Base-by-base conservation (phyloP, 1,140 invertebrate genomes). In the Pogonomyrmex californicus region DNA sequence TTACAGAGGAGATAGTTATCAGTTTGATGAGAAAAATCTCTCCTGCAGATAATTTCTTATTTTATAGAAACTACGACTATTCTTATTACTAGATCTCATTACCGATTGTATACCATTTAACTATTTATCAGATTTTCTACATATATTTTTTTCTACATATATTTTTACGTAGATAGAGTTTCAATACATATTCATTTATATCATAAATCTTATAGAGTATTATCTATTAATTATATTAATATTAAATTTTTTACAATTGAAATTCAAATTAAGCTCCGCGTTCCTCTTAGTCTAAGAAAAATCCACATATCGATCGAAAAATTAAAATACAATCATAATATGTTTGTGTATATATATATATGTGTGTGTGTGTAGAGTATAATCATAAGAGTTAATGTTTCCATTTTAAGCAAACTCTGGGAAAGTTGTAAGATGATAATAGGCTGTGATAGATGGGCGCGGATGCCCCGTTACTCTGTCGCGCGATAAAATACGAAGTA, bases 21-120 rank as follows among this genome's bases (percentile, higher is more conserved):
- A 36, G 66, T 14, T n/a, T 68, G 17, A 56, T 33, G 36, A 56
- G 30, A 47, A 82, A 82, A 71, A 23, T 75, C n/a, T 17, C 17
- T 56, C n/a, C 30, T 33, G 65, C 14, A 44, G 23, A 30, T 68
- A 38, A 12, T 30, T 12, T 70, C 14, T 70, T 51, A 38, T 54
- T 60, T 68, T 30, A 5, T 54, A 36, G 4, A 47, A 65, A 65
- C n/a, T n/a, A n/a, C 10, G 17, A 12, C 4, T 23, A 23, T 23
- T 23, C 56, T 58, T 47, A 17, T 75, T 75, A 30, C 38, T 75
- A 75, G 54, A 23, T 75, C 54, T 44, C 10, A 58, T 75, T 75
- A 75, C 36, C 10, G 71, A 75, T 75, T 75, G 7, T 56, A 23
- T 38, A 56, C 14, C 14, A 6, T 6, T 75, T 17, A 44, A 30